phyloP scores from a whole-genome alignment of 2,113 vertebrate species.

The Calidris pygmaea region DNA sequence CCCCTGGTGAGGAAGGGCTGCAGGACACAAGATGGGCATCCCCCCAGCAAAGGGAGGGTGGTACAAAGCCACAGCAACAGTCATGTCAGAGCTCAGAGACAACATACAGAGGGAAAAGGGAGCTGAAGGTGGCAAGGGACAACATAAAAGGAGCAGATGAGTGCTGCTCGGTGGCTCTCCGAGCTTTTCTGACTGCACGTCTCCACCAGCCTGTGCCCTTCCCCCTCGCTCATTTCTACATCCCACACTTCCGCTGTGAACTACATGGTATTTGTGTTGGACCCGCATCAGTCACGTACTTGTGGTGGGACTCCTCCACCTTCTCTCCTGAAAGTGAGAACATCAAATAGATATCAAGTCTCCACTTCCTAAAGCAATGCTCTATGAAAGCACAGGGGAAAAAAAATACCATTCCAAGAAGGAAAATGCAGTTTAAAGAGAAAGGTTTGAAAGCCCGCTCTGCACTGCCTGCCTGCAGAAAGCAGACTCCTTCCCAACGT shows the following conservation, averaged over 20 bases:
- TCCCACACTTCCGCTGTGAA: not conserved
- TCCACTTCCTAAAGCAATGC: not conserved
- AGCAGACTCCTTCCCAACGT: not conserved
- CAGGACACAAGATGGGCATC: not conserved
- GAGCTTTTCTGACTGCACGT: not conserved
- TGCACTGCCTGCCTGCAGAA: not conserved
- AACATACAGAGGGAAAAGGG: not conserved
- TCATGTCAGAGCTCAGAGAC: not conserved
- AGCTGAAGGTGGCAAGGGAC: not conserved
- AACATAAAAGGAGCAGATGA: not conserved
- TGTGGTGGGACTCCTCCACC: not conserved
- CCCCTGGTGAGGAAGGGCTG: not conserved
- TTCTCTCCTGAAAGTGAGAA: not conserved
- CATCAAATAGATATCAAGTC: not conserved
- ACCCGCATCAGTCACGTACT: not conserved
- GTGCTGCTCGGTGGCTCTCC: not conserved
- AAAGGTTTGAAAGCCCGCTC: not conserved
- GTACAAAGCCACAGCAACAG: not conserved
- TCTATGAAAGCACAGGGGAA: not conserved
- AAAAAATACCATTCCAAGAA: not conserved
- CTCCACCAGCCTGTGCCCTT: not conserved
- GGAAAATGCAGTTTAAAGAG: fast-evolving
- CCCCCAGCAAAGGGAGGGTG: fast-evolving
- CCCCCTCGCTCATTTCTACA: not conserved
- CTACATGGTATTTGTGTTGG: not conserved